Evolutionary conservation across 2,113 vertebrate genomes (phyloP).

Genomic region (Heterotis niloticus): DNA sequence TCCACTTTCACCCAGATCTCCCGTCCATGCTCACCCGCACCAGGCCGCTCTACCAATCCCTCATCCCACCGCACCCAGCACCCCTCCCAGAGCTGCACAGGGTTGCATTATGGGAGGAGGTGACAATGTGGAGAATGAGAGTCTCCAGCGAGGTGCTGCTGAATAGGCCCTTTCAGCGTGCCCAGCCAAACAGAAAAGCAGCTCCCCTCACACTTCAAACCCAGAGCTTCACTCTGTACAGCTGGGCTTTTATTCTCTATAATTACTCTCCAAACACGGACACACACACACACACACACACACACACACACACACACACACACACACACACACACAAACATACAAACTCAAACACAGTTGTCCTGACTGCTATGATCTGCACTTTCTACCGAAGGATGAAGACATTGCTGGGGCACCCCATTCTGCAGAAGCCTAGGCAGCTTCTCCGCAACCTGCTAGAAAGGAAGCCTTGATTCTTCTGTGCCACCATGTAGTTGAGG

Average conservation of each 20-base stretch:
- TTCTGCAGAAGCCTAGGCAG: neutral
- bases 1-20: conserved; percentile 14
- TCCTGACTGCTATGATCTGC: neutral
- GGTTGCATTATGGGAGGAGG: neutral
- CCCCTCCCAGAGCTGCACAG: neutral
- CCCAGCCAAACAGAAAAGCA: conserved; percentile 72
- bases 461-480: neutral
- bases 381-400: neutral
- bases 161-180: conserved; percentile 69
- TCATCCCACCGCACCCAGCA: neutral
- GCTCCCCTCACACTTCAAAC: conserved; percentile 71
- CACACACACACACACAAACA: neutral
- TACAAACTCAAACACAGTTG: neutral
- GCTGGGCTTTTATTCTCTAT: conserved; percentile 65
- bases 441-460: too few species aligned
- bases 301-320: conserved; percentile 12
- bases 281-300: conserved; percentile 32
- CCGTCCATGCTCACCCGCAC: neutral
- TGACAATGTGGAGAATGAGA: conserved; percentile 61
- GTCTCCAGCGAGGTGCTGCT: conserved; percentile 48
- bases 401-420: neutral
- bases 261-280: conserved; percentile 59
- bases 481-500: neutral
- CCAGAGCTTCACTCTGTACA: conserved; percentile 64
- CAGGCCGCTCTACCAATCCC: neutral